These are phyloP conservation scores for Laspeyria flexula DNA, from an alignment of 2,888 invertebrate genomes.

Conservation along the genomic window DNA sequence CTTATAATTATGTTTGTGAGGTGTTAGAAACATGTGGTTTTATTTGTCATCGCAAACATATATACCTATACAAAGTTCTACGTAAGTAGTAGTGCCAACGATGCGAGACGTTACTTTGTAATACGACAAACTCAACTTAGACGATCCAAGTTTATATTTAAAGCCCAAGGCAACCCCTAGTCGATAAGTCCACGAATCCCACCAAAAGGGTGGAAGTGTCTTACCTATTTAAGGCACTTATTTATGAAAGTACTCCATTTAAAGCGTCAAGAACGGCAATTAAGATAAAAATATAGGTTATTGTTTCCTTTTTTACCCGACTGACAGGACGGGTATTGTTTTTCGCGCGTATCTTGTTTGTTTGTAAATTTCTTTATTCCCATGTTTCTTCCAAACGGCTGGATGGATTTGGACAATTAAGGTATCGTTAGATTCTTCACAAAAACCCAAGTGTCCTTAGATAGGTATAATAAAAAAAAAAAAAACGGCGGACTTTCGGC, in stretches of 20 bases:
- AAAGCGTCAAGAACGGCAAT: constrained; percentile 8
- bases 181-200: constrained; percentile 44
- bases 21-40: constrained; percentile 31
- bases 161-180: constrained; percentile 47
- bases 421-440: no score
- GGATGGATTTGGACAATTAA: no score
- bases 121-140: constrained; percentile 31
- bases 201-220: constrained; percentile 20
- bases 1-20: constrained; percentile 10
- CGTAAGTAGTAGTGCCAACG: constrained; percentile 21
- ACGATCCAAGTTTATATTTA: constrained; percentile 54
- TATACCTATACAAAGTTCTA: constrained; percentile 6
- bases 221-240: constrained; percentile 19
- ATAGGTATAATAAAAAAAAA: no score
- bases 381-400: no score
- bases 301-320: neutral
- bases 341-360: no score
- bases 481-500: no score
- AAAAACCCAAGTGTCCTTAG: no score
- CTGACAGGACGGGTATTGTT: no score
- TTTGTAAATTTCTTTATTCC: no score
- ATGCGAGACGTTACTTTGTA: constrained; percentile 25
- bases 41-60: constrained; percentile 10
- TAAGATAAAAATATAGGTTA: constrained; percentile 14
- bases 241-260: constrained; percentile 13